A percentile compares a stretch with the other conserved stretches of the same genome.
These are phyloP conservation scores for Heliconius hewitsoni DNA, from an alignment of 1,140 invertebrate species.

Conservation along the genomic window DNA sequence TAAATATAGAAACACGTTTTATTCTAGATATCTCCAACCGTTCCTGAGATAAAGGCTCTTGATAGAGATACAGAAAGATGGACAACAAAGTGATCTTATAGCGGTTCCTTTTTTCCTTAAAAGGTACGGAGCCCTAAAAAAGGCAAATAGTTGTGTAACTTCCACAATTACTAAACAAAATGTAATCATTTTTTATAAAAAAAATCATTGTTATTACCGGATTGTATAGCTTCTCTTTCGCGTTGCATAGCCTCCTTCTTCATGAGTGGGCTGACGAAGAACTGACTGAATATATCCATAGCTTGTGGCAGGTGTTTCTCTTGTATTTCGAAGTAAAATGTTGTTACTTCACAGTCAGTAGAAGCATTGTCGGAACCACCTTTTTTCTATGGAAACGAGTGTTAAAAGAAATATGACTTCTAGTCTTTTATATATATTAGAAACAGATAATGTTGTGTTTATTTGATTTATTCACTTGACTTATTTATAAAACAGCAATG, in stretches of 20 bases:
- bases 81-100: no score
- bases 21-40: no score
- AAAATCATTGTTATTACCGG: slow-evolving; percentile 82
- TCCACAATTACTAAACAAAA: neutral
- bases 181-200: neutral
- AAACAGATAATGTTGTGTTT: no score
- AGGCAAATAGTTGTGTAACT: neutral
- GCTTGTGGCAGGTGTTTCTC: slow-evolving; percentile 88
- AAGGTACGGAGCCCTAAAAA: no score
- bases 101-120: no score
- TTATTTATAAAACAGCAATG: no score
- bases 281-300: slow-evolving; percentile 94
- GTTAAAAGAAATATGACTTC: neutral
- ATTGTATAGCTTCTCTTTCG: slow-evolving; percentile 96
- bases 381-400: slow-evolving; percentile 80
- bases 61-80: no score
- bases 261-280: slow-evolving; percentile 94
- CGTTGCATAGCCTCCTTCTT: slow-evolving; percentile 91
- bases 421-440: no score
- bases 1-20: no score
- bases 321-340: slow-evolving; percentile 94
- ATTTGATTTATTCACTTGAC: no score
- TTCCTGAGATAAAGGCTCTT: no score
- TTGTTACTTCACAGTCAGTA: slow-evolving; percentile 92
- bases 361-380: slow-evolving; percentile 92